Evolutionary conservation across 2,888 invertebrate species (phyloP).

Genomic region (Parapristionchus giblindavisi): DNA sequence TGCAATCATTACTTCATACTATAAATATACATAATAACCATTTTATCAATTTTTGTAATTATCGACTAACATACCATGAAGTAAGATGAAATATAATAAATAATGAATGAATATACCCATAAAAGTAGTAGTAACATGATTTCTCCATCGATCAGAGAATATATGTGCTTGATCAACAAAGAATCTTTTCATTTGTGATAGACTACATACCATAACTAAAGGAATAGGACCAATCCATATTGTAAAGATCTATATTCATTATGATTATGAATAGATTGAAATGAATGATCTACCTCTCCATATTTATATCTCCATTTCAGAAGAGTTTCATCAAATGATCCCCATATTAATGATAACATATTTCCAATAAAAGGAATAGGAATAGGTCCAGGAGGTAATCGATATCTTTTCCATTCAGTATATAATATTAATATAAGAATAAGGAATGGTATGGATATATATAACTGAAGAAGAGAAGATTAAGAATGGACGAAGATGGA

Average conservation of each 20-base stretch:
- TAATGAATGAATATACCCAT: constrained; percentile 62
- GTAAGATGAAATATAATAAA: background rate
- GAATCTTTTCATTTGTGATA: constrained; percentile 57
- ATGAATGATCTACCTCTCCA: constrained; percentile 21
- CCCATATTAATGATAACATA: constrained; percentile 5
- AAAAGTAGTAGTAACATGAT: constrained; percentile 66
- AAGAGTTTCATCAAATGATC: constrained; percentile 24
- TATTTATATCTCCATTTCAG: constrained; percentile 32
- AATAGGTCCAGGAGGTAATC: constrained; percentile 27
- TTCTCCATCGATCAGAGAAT: constrained; percentile 67
- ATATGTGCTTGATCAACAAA: constrained; percentile 64
- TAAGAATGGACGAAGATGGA: background rate
- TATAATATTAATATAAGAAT: background rate
- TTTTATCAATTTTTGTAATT: background rate
- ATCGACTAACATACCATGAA: background rate
- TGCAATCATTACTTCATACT: constrained; percentile 36
- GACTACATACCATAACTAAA: constrained; percentile 61
- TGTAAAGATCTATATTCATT: constrained; percentile 54
- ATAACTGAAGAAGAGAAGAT: background rate
- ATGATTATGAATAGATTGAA: background rate
- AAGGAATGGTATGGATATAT: background rate
- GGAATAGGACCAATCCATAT: constrained; percentile 69
- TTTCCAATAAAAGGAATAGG: constrained; percentile 35
- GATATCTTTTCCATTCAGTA: constrained; percentile 3
- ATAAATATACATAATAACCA: background rate